These are phyloP conservation scores for Eucidaris tribuloides DNA, from an alignment of 35 echinoderm and acorn worm species.

Conservation along the genomic window DNA sequence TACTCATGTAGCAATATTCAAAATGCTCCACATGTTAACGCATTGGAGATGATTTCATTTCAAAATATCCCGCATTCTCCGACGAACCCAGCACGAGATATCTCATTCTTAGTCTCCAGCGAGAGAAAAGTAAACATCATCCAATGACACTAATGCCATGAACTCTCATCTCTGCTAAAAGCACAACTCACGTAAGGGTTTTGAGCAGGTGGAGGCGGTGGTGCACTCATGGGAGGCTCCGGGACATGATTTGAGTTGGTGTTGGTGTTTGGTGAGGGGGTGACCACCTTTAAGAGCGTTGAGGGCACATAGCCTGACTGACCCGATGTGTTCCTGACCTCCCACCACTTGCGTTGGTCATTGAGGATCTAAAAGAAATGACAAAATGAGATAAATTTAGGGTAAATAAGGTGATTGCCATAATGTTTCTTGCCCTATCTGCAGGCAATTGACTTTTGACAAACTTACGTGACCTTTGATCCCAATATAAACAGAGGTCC, in stretches of 20 bases:
- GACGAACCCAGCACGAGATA: background rate
- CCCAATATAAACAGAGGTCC: no score
- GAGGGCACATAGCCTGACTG: constrained; percentile 88
- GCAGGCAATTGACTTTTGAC: no score
- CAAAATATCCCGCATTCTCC: background rate
- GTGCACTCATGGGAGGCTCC: background rate
- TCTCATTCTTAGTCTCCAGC: background rate
- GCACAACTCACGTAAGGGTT: background rate
- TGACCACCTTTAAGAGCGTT: constrained; percentile 63
- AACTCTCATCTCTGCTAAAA: background rate
- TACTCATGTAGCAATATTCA: no score
- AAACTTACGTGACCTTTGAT: no score
- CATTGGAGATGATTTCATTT: background rate
- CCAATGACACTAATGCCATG: no score
- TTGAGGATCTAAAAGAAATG: constrained; percentile 68
- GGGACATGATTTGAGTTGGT: constrained; percentile 42
- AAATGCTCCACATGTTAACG: background rate
- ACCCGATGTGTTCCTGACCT: constrained; percentile 90
- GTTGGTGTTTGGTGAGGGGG: constrained; percentile 35
- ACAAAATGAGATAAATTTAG: no score
- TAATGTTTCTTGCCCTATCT: no score
- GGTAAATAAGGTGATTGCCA: no score
- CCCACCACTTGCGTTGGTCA: constrained; percentile 93
- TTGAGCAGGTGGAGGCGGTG: constrained; percentile 7
- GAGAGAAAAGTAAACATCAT: no score